Percentiles rank a stretch among this genome's conserved stretches.
Conservation (phyloP, 2,888 invertebrate species). For the Hipparchia semele region DNA sequence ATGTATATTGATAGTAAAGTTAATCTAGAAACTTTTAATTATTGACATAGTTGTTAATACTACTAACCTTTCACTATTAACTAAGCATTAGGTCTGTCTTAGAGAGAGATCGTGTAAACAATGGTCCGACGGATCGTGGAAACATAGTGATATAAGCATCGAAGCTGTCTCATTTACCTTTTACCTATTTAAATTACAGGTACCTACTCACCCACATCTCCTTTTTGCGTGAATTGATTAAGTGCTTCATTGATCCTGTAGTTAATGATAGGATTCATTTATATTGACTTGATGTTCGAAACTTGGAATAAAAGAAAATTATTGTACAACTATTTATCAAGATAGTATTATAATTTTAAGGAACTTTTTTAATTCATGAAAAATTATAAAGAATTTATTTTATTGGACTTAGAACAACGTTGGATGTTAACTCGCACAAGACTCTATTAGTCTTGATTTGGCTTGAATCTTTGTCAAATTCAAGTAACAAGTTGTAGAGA, state of each 20-base stretch:
- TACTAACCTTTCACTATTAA: conserved; percentile 16
- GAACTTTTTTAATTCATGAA: too few relatives aligned
- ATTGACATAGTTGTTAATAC: background rate
- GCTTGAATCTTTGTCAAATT: too few relatives aligned
- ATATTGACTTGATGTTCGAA: background rate
- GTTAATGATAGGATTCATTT: background rate
- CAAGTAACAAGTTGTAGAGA: too few relatives aligned
- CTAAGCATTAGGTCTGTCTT: conserved; percentile 7
- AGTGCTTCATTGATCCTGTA: too few relatives aligned
- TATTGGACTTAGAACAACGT: too few relatives aligned
- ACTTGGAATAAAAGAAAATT: background rate
- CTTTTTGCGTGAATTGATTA: background rate
- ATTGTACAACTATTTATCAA: too few relatives aligned
- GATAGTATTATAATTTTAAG: too few relatives aligned
- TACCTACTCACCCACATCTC: background rate
- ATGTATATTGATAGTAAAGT: background rate
- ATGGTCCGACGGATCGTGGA: conserved; percentile 13
- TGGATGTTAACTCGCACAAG: too few relatives aligned
- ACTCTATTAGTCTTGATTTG: too few relatives aligned
- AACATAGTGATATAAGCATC: conserved; percentile 19
- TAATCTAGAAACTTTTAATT: conserved; percentile 2
- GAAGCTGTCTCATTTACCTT: conserved; percentile 1
- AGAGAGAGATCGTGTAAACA: conserved; percentile 20
- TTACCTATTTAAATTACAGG: background rate
- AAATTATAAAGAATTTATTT: too few relatives aligned